A percentile compares a stretch with the other conserved stretches of the same genome.
These are phyloP conservation scores for Hylaeus volcanicus DNA, from an alignment of 1,140 invertebrate genomes.

Conservation along the genomic window DNA sequence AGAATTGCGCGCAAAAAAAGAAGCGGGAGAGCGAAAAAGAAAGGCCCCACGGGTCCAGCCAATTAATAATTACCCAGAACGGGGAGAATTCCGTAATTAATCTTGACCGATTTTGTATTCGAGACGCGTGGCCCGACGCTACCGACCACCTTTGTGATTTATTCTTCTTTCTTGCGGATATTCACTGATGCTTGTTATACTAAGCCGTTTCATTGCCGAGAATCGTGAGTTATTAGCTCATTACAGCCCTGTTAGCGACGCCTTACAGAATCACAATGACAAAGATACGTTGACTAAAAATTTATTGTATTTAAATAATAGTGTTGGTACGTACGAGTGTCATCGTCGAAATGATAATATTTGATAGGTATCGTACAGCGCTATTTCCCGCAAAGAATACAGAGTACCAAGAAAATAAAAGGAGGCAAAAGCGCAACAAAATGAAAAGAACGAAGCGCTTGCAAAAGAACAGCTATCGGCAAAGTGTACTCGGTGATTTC, in stretches of 20 bases:
- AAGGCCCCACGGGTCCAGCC: neutral
- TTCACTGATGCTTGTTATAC: neutral
- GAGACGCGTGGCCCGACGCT: constrained; percentile 1
- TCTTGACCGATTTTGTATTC: constrained; percentile 29
- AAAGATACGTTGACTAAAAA: neutral
- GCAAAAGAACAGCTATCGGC: neutral
- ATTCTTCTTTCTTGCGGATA: neutral
- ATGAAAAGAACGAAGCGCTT: constrained; percentile 2
- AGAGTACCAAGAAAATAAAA: neutral
- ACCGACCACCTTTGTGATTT: neutral
- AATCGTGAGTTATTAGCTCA: neutral
- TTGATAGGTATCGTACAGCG: too few species aligned
- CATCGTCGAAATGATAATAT: too few species aligned
- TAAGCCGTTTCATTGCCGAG: neutral
- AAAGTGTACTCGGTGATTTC: constrained; percentile 28
- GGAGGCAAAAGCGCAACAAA: neutral
- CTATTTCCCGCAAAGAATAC: neutral
- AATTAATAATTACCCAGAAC: constrained; percentile 46
- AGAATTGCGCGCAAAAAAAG: constrained; percentile 25
- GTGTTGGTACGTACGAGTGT: too few species aligned
- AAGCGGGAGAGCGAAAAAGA: constrained; percentile 5
- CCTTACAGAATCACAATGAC: too few species aligned
- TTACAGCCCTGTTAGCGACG: neutral
- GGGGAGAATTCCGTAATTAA: constrained; percentile 37
- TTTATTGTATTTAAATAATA: too few species aligned